Evolutionary conservation across 2,113 vertebrate genomes (phyloP).

Genomic region (Podarcis raffonei): DNA sequence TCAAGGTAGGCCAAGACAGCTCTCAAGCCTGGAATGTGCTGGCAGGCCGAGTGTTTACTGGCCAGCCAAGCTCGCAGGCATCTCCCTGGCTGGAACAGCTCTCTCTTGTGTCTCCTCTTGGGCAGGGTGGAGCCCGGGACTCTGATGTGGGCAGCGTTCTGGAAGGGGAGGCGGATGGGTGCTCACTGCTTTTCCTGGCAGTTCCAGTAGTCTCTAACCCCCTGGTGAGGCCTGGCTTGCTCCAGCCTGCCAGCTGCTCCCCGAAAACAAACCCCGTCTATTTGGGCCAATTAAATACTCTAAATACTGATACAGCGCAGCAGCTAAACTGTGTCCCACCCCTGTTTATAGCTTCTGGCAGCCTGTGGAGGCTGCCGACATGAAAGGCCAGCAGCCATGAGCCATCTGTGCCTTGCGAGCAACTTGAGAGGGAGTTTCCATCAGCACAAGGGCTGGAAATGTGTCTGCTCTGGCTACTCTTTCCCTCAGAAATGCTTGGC

Average conservation of each 20-base stretch:
- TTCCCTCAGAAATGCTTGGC: neutral
- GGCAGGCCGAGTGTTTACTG: conserved; percentile 61
- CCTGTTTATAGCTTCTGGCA: neutral
- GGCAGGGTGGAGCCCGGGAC: conserved; percentile 37
- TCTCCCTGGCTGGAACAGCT: conserved; percentile 46
- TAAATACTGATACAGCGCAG: neutral
- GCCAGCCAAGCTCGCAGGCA: conserved; percentile 2
- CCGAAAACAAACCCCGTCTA: conserved; percentile 20
- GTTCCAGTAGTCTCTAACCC: neutral
- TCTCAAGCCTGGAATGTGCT: conserved; percentile 59
- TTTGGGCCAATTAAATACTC: neutral
- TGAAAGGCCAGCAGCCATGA: neutral
- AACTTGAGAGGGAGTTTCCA: neutral
- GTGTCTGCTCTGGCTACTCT: neutral
- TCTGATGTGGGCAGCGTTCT: conserved; percentile 25
- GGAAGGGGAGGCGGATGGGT: conserved; percentile 13
- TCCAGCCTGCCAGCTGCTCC: neutral
- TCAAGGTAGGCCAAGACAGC: conserved; percentile 16
- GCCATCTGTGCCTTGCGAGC: neutral
- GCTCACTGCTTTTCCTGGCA: conserved; percentile 32
- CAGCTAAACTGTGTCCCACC: neutral
- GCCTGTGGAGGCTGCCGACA: neutral
- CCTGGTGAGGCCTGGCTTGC: neutral
- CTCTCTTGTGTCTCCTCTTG: conserved; percentile 35
- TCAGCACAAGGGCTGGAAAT: neutral